Base-by-base conservation (phyloP, 2,113 vertebrate genomes). In the Chrysemys picta region DNA sequence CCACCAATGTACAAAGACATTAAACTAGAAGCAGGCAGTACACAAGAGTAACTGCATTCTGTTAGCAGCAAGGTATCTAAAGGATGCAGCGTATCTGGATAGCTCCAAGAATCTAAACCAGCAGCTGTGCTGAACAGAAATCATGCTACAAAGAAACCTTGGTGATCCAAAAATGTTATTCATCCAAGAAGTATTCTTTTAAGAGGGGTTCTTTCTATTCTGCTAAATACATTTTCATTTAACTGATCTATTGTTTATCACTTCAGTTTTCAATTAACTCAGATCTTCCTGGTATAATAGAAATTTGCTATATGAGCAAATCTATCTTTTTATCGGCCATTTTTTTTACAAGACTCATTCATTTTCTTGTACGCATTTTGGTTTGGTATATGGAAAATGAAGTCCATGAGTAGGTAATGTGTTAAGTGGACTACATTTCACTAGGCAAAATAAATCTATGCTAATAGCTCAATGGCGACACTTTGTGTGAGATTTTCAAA, bases 191-290 rank as follows among this genome's bases (percentile, higher is more conserved):
- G 59, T 88, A 87, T 95, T 93, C 10, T 96, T 92, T 90, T 93
- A 88, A 94, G 93, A 95, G 82, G 80, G 80, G 38, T 86, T 80
- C 45, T 81, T 27, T 3, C 19, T 93, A 81, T 91, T 57, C 56
- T 85, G 3, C n/a, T 12, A 96, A 97, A 49, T 52, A 12, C 50
- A 82, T 86, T 97, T 96, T 42, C 92, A 80, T 80, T 95, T 72
- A 86, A 83, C 87, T 91, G 76, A 84, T 90, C 54, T 81, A 17
- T 84, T 29, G 87, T 92, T 88, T 83, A 91, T 88, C 87, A 31
- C 35, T 42, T 50, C 59, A 69, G 85, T 35, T 88, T 82, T 6
- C n/a, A 21, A 83, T 17, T 83, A 89, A 91, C 82, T n/a, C 0
- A 94, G 90, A 84, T 29, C 7, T 72, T 75, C 25, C 52, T 62